These are phyloP conservation scores for Drosophila buzzatii DNA, from an alignment of 2,888 invertebrate species.

Conservation along the genomic window DNA sequence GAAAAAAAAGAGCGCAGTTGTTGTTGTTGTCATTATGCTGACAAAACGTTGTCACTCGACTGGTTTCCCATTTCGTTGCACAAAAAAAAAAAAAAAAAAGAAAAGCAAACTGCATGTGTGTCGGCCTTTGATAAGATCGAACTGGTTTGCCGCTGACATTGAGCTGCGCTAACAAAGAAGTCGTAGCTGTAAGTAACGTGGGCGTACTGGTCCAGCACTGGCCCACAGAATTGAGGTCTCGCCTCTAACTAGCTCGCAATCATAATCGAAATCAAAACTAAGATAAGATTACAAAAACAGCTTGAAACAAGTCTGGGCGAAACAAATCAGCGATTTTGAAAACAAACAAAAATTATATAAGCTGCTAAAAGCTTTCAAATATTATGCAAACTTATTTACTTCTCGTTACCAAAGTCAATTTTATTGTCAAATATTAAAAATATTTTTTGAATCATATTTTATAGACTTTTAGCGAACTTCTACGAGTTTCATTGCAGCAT, in stretches of 20 bases:
- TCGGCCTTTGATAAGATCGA: conserved; percentile 43
- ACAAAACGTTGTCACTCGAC: conserved; percentile 73
- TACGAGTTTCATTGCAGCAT: too few relatives aligned
- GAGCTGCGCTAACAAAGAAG: conserved; percentile 9
- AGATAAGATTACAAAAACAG: conserved; percentile 46
- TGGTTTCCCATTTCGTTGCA: conserved; percentile 69
- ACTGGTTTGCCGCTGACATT: conserved; percentile 45
- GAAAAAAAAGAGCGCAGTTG: conserved; percentile 30
- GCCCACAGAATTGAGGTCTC: conserved; percentile 11
- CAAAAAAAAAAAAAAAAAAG: conserved; percentile 25
- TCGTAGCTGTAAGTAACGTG: conserved; percentile 23
- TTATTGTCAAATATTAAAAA: too few relatives aligned
- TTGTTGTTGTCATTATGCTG: conserved; percentile 53
- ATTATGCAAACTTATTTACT: not conserved
- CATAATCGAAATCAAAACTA: conserved; percentile 22
- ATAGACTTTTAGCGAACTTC: too few relatives aligned
- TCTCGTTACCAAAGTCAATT: too few relatives aligned
- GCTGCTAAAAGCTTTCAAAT: not conserved
- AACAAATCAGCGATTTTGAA: not conserved
- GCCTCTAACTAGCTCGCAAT: conserved; percentile 8
- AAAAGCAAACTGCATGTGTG: conserved; percentile 39
- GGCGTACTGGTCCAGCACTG: conserved; percentile 42
- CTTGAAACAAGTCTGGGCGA: not conserved
- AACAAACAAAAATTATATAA: not conserved
- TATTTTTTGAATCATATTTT: too few relatives aligned